Base-by-base conservation (phyloP, 2,797 vertebrate genomes). In the Notolepis coatsorum region DNA sequence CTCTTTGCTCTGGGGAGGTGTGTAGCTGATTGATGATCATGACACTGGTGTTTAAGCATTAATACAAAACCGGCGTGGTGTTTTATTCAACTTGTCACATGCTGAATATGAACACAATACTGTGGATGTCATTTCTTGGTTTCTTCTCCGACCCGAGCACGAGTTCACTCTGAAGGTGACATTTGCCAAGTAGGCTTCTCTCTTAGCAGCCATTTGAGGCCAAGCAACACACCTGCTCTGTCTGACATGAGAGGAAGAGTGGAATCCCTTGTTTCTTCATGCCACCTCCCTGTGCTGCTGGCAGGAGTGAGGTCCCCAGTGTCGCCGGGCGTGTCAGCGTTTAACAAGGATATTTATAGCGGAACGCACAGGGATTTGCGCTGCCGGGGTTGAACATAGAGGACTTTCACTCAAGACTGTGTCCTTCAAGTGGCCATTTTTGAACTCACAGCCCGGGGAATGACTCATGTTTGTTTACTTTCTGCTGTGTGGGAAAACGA, bases 231-330 rank as follows among this genome's bases (percentile, higher is more conserved):
- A 59, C 73, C 25, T 39, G 20, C 46, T 50, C 12, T 60, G 27
- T 71, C 63, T 31, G 55, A 57, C 61, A 47, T 45, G 21, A 57
- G 17, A 5, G 13, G 33, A 49, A 66, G 56, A 70, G 58, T 37
- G 20, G 12, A 59, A 15, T 58, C 65, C 31, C 46, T 69, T 71
- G 65, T 63, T 69, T 46, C 48, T 61, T 48, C 23, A 52, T 43
- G 49, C 61, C 21, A n/a, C 54, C 28, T 45, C 28, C 9, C 65
- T 60, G 54, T 2, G 1, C 37, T 35, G 9, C 41, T 65, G 57
- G 27, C 15, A 71, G 48, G 5, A 30, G 38, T 13, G 27, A 61
- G 43, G 37, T 66, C 57, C 42, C 50, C 33, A n/a, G 53, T 56
- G 28, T 4, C 10, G 2, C 5, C 10, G 2, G 54, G 20, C 17